Percentiles rank a stretch among this genome's conserved stretches.
Evolutionary conservation across 2,113 vertebrate species (phyloP).

Genomic region (Isichthys henryi): DNA sequence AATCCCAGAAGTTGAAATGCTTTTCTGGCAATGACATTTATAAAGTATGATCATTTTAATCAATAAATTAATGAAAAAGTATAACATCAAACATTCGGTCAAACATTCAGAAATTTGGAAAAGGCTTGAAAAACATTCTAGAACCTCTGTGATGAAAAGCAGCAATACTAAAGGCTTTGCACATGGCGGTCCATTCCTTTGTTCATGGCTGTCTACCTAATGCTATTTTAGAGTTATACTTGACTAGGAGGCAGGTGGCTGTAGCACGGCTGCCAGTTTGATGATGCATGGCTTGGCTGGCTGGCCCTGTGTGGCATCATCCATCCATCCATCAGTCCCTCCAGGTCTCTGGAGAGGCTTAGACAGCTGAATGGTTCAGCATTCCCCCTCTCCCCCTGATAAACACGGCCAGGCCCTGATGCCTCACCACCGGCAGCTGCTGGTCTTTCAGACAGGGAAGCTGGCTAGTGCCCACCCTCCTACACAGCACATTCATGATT

Average conservation of each 20-base stretch:
- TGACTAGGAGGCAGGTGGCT: not conserved
- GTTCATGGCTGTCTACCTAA: not conserved
- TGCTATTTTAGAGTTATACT: not conserved
- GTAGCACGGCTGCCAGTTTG: not conserved
- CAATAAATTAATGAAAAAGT: not conserved
- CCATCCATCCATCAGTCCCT: not conserved
- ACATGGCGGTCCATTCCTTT: not conserved
- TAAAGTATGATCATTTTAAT: not conserved
- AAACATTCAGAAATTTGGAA: not conserved
- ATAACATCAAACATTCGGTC: not conserved
- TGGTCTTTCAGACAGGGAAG: no score
- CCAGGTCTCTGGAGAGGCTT: not conserved
- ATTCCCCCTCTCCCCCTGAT: not conserved
- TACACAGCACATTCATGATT: no score
- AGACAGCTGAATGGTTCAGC: not conserved
- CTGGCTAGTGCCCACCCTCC: no score
- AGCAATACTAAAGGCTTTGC: not conserved
- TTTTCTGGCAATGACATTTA: not conserved
- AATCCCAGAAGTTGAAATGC: not conserved
- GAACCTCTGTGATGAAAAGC: not conserved
- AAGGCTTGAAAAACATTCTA: not conserved
- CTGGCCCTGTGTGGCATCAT: not conserved
- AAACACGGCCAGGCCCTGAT: not conserved
- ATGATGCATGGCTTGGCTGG: not conserved
- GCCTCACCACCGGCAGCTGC: not conserved